Evolutionary conservation across 2,113 vertebrate species (phyloP), one percentile per base, ranked within the genome.

Genomic region (Corvus hawaiiensis): DNA sequence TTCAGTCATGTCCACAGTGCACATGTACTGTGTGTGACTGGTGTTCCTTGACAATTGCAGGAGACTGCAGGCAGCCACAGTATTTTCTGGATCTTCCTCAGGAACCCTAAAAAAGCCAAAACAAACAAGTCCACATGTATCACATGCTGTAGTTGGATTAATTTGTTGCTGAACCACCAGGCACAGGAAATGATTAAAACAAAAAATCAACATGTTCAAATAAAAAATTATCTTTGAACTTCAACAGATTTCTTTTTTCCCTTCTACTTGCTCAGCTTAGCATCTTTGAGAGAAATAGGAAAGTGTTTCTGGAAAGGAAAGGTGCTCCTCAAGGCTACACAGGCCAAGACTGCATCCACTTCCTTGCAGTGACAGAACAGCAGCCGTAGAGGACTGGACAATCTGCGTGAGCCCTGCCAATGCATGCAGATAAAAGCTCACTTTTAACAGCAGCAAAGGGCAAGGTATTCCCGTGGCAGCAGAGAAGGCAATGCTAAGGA

Each of bases 31-130:
- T 0, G 44, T 54, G 3, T 97, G 97, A 2, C 95, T 98, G 54
- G 39, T 46, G 2, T 96, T 98, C 54, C 80, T 83, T 61, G 80
- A 37, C 13, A 94, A 59, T 6, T 37, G 84, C 43, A 68, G 39
- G 17, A 98, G 97, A 80, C 12, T 84, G 96, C 98, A 98, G 63
- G 79, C 82, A 83, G 78, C 89, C 33, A 88, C 72, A 26, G 28
- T 27, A 37, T 78, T 93, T 72, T 93, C 73, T 63, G 88, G 83
- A 17, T 78, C 64, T 32, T 95, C 88, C 6, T 90, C 96, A 39
- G 43, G 13, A 73, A 30, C 16, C 97, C 97, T 98, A 73, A 89
- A 90, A 66, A 59, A 75, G 39, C 7, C 49, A 74, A 74, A 92
- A 54, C 4, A 19, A 83, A 48, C 17, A 84, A 83, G 72, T 55